Percentiles rank a stretch among this genome's conserved stretches.
Conservation (phyloP, 2,888 invertebrate genomes). For the Oscheius sp. region DNA sequence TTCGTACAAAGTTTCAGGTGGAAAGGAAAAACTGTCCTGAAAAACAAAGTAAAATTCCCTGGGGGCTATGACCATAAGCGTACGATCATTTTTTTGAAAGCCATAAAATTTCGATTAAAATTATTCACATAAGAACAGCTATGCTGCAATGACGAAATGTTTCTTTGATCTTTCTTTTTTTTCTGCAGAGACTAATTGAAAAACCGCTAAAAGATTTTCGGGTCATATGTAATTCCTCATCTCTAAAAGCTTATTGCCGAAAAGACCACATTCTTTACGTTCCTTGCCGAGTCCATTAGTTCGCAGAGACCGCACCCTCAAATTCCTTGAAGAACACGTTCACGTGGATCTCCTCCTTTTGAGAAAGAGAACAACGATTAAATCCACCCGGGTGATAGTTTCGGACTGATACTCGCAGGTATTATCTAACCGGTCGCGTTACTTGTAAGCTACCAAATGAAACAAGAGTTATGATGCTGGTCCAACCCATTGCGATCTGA, state of each 20-base stretch:
- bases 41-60: too few relatives aligned
- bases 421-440: neutral
- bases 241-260: slow-evolving; percentile 13
- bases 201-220: slow-evolving; percentile 4
- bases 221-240: slow-evolving; percentile 5
- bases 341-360: slow-evolving; percentile 21
- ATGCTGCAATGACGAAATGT: too few relatives aligned
- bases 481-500: too few relatives aligned
- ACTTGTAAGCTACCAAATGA: neutral
- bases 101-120: too few relatives aligned
- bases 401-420: too few relatives aligned
- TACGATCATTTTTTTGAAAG: too few relatives aligned
- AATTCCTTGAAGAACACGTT: slow-evolving; percentile 27
- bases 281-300: slow-evolving; percentile 28
- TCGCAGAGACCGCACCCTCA: slow-evolving; percentile 26
- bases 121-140: too few relatives aligned
- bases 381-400: too few relatives aligned
- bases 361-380: neutral
- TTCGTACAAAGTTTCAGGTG: too few relatives aligned
- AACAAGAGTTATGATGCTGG: too few relatives aligned
- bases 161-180: neutral
- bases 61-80: too few relatives aligned
- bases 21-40: too few relatives aligned
- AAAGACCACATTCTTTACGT: slow-evolving; percentile 22
- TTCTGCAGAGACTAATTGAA: slow-evolving; percentile 1